Percentiles rank a stretch among this genome's conserved stretches.
Evolutionary conservation across 2,113 vertebrate species (phyloP).

Genomic region (Tenebrosternarchus preto): DNA sequence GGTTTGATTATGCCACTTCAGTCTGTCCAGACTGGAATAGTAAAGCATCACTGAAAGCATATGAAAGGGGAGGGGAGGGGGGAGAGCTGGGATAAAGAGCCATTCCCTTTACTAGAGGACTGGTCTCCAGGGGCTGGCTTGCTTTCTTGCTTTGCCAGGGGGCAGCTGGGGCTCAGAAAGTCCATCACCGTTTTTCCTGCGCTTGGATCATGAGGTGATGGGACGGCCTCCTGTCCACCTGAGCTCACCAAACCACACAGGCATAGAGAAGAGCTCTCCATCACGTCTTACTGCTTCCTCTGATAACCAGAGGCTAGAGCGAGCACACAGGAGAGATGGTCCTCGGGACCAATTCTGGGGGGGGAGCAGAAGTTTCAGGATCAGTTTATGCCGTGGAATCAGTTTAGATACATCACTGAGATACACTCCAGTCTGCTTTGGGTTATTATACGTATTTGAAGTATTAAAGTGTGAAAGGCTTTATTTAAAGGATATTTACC

Average conservation of each 20-base stretch:
- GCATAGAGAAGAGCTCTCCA: constrained; percentile 23
- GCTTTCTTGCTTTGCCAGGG: background rate
- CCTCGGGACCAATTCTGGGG: background rate
- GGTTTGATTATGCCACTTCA: too few relatives aligned
- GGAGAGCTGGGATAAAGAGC: too few relatives aligned
- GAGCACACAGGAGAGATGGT: background rate
- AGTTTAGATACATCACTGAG: background rate
- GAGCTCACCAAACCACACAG: constrained; percentile 17
- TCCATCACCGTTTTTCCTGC: constrained; percentile 28
- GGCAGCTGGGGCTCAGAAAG: constrained; percentile 19
- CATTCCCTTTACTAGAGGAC: background rate
- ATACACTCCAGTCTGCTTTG: background rate
- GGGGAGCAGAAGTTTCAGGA: background rate
- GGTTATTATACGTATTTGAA: background rate
- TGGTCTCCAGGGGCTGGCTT: background rate
- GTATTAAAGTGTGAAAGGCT: background rate
- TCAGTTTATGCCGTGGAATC: background rate
- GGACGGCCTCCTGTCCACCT: constrained; percentile 21
- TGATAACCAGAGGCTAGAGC: background rate
- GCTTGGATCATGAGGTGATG: constrained; percentile 34
- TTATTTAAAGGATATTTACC: too few relatives aligned
- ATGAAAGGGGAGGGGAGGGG: too few relatives aligned
- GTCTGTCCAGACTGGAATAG: too few relatives aligned
- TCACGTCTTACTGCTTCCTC: background rate
- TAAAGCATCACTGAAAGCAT: too few relatives aligned